These are phyloP conservation scores for Edolisoma coerulescens DNA, from an alignment of 2,113 vertebrate species.

Conservation along the genomic window DNA sequence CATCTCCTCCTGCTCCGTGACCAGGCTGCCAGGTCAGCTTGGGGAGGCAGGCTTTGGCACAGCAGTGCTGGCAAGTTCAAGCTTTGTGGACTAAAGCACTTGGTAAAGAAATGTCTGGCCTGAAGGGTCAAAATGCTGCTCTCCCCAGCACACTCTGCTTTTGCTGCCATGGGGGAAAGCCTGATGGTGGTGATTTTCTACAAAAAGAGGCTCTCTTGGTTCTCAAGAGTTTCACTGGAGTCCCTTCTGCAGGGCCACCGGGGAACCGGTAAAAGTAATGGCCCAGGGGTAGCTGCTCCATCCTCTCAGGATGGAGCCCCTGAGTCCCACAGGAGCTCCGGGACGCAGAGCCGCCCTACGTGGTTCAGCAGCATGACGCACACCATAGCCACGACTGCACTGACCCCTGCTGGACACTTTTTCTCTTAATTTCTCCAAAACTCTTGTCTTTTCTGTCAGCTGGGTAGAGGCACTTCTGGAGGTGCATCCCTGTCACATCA, in stretches of 20 bases:
- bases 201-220: not conserved
- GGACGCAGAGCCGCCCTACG: not conserved
- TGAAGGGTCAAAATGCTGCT: not conserved
- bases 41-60: not conserved
- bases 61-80: not conserved
- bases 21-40: not conserved
- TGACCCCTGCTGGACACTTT: not conserved
- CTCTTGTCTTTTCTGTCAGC: not conserved
- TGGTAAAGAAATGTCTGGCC: not conserved
- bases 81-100: not conserved
- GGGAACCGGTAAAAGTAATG: not conserved
- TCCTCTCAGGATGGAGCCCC: not conserved
- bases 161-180: not conserved
- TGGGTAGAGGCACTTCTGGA: not conserved
- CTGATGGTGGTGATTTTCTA: not conserved
- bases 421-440: not conserved
- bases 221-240: not conserved
- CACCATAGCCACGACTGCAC: not conserved
- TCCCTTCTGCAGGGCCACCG: not conserved
- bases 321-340: not conserved
- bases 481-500: too few species aligned
- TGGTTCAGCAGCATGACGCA: accelerated
- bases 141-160: not conserved
- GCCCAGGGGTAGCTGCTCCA: not conserved
- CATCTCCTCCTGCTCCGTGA: not conserved